phyloP scores from a whole-genome alignment of 2,113 vertebrate genomes.

The Phainopepla nitens region DNA sequence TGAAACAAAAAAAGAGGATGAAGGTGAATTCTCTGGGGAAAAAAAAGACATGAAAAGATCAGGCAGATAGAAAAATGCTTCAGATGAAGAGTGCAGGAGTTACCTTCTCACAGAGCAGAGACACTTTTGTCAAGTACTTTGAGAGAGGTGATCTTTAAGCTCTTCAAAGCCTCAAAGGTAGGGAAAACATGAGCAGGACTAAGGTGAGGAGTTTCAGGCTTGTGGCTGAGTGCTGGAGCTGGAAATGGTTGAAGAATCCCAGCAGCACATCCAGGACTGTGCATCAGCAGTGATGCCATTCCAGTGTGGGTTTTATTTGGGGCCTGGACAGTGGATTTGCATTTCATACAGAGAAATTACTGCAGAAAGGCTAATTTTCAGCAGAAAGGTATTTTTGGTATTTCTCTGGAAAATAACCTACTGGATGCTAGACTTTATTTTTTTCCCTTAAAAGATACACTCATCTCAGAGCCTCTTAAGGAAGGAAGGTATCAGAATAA shows the following conservation, averaged over 20 bases:
- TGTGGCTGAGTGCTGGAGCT: neutral
- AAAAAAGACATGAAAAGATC: neutral
- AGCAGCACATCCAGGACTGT: neutral
- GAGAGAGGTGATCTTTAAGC: neutral
- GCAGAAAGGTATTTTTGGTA: neutral
- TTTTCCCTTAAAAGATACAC: neutral
- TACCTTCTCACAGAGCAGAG: neutral
- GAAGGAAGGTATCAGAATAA: neutral
- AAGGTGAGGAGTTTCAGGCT: neutral
- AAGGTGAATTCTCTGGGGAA: neutral
- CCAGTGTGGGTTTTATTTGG: neutral
- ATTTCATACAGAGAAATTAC: neutral
- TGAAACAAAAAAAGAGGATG: neutral
- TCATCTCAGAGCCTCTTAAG: neutral
- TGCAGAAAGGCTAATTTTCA: neutral
- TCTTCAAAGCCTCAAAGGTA: neutral
- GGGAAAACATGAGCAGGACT: neutral
- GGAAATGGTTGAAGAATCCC: neutral
- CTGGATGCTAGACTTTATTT: neutral
- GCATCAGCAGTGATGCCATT: fast-evolving
- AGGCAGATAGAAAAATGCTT: neutral
- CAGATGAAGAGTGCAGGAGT: neutral
- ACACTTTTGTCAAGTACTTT: neutral
- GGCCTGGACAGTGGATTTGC: neutral
- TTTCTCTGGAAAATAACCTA: neutral